phyloP scores from a whole-genome alignment of 2,797 vertebrate genomes.

The Stomatorhinus walkeri region DNA sequence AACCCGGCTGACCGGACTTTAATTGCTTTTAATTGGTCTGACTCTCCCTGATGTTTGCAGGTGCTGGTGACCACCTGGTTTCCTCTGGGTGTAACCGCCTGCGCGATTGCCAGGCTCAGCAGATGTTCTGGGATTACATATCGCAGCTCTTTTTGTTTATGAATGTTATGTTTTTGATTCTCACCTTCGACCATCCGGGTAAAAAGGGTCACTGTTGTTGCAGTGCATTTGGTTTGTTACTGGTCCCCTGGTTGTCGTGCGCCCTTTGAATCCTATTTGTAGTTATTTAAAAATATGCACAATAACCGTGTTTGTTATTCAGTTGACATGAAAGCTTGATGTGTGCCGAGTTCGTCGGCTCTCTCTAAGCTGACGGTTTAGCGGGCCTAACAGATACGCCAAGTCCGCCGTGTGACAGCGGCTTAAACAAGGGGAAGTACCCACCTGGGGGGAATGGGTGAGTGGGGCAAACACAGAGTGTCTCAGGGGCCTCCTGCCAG shows the following conservation, averaged over 20 bases:
- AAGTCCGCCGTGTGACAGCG: neutral
- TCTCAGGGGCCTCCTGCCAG: slow-evolving; percentile 58
- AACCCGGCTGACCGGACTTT: neutral
- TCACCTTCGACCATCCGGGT: neutral
- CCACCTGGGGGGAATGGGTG: slow-evolving; percentile 33
- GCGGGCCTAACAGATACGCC: neutral
- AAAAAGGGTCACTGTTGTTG: neutral
- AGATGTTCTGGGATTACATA: slow-evolving; percentile 2
- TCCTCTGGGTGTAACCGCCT: neutral
- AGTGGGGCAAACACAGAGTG: slow-evolving; percentile 57
- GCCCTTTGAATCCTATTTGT: neutral
- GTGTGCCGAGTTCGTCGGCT: neutral
- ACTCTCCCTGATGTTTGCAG: slow-evolving; percentile 50
- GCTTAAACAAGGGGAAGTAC: neutral
- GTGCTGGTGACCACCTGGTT: neutral
- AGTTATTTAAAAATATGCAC: neutral
- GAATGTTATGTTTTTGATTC: neutral
- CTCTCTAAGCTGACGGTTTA: neutral
- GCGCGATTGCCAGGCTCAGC: neutral
- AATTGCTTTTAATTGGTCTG: slow-evolving; percentile 41
- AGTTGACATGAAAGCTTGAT: neutral
- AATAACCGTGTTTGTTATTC: neutral
- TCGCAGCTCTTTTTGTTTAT: neutral
- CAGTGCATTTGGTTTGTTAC: neutral
- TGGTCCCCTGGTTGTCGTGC: neutral